phyloP scores from a whole-genome alignment of 1,140 invertebrate genomes.

The Drosophila sulfurigaster region DNA sequence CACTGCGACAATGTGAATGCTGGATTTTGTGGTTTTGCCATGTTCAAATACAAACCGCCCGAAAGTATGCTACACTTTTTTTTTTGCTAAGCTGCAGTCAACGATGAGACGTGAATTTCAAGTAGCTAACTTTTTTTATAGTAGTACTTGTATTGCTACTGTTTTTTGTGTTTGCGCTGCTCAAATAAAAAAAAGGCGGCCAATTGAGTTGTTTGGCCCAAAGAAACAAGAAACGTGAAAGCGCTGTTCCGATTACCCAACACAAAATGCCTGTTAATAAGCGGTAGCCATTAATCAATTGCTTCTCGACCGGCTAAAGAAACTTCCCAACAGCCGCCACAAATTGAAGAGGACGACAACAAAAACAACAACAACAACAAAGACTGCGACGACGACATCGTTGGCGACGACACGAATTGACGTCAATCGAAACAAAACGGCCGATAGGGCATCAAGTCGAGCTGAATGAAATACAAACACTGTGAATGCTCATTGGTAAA shows the following conservation, averaged over 20 bases:
- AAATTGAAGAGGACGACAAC: conserved; percentile 19
- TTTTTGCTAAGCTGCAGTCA: conserved; percentile 13
- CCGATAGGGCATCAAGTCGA: conserved; percentile 26
- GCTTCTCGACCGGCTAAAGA: conserved; percentile 35
- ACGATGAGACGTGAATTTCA: conserved; percentile 44
- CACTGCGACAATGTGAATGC: conserved; percentile 53
- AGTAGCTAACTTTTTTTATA: conserved; percentile 45
- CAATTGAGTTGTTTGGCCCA: conserved; percentile 45
- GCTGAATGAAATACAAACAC: conserved; percentile 46
- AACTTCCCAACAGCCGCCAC: conserved; percentile 28
- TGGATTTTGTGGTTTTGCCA: conserved; percentile 44
- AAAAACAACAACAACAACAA: background rate
- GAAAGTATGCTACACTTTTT: conserved; percentile 61
- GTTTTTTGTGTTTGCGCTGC: background rate
- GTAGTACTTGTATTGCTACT: background rate
- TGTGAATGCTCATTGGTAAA: conserved; percentile 58
- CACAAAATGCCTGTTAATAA: conserved; percentile 61
- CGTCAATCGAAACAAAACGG: conserved; percentile 56
- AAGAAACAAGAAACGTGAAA: conserved; percentile 3
- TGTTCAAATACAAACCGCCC: conserved; percentile 41
- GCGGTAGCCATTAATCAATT: conserved; percentile 70
- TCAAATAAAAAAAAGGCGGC: conserved; percentile 23
- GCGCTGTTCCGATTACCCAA: conserved; percentile 17
- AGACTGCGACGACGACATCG: background rate
- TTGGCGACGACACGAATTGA: conserved; percentile 35